Percentiles rank a stretch among this genome's conserved stretches.
Conservation (phyloP, 1,140 invertebrate species). For the Thrips palmi region DNA sequence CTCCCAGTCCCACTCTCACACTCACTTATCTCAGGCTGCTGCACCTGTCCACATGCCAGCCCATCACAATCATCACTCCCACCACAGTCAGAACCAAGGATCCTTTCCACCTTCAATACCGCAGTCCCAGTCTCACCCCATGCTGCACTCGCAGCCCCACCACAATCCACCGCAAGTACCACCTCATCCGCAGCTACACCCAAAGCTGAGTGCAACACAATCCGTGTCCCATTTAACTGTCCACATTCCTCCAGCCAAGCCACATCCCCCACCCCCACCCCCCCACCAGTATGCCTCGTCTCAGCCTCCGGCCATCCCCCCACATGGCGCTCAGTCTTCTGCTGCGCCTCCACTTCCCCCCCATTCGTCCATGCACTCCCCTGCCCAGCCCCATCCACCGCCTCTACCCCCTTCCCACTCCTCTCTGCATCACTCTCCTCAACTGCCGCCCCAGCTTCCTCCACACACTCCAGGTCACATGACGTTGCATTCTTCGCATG, state of each 20-base stretch:
- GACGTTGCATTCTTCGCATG: no score
- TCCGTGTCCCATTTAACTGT: constrained; percentile 18
- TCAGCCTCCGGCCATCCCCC: constrained; percentile 19
- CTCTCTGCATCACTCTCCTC: constrained; percentile 18
- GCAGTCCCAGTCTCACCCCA: no score
- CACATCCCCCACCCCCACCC: constrained; percentile 13
- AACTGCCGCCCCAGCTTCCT: constrained; percentile 20
- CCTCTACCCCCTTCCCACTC: constrained; percentile 18
- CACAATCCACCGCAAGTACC: no score
- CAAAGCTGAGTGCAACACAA: constrained; percentile 23
- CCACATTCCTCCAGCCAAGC: constrained; percentile 15
- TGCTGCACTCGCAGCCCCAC: no score
- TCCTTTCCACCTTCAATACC: no score
- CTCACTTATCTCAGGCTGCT: no score
- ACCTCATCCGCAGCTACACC: no score
- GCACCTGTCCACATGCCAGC: no score
- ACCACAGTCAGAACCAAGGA: no score
- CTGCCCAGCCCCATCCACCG: constrained; percentile 15
- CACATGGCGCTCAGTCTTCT: constrained; percentile 9
- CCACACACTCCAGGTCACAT: no score
- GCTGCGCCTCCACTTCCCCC: constrained; percentile 12
- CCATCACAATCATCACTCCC: no score
- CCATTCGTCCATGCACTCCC: constrained; percentile 15
- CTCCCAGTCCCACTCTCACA: no score
- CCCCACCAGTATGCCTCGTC: constrained; percentile 10